Percentiles rank a stretch among this genome's conserved stretches.
Evolutionary conservation across 2,888 invertebrate species (phyloP).

Genomic region (Spatulosminthurus flaviceps): DNA sequence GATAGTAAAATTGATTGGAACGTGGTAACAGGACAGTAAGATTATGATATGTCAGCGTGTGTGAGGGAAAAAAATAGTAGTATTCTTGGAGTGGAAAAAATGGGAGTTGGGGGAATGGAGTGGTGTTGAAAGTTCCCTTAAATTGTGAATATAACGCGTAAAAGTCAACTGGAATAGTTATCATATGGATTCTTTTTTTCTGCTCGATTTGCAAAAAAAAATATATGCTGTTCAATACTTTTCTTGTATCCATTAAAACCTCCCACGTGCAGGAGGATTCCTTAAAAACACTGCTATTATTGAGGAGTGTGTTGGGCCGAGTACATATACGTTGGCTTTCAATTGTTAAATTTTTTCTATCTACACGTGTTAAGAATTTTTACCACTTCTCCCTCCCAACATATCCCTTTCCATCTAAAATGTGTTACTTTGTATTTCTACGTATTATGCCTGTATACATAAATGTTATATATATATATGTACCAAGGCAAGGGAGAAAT

Average conservation of each 20-base stretch:
- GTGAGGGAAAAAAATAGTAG: too few species aligned
- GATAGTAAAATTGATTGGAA: too few species aligned
- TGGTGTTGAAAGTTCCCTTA: slow-evolving; percentile 34
- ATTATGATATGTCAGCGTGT: too few species aligned
- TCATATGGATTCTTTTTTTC: slow-evolving; percentile 31
- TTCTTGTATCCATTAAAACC: slow-evolving; percentile 22
- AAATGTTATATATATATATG: too few species aligned
- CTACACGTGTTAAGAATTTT: neutral
- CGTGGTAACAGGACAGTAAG: too few species aligned
- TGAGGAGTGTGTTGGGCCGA: neutral
- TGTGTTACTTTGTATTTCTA: neutral
- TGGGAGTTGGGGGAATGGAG: slow-evolving; percentile 45
- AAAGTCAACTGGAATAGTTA: slow-evolving; percentile 41
- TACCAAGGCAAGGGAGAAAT: too few species aligned
- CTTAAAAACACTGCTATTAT: neutral
- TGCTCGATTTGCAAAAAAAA: slow-evolving; percentile 39
- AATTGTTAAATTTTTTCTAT: neutral
- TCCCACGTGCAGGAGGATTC: neutral
- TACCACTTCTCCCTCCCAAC: neutral
- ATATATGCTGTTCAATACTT: slow-evolving; percentile 14
- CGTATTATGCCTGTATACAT: too few species aligned
- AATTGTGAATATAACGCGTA: slow-evolving; percentile 44
- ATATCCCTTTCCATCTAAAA: neutral
- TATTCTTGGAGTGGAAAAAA: neutral
- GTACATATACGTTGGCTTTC: neutral